Percentiles rank a stretch among this genome's conserved stretches.
These are phyloP conservation scores for Drosophila helvetica DNA, from an alignment of 2,888 invertebrate species.

Conservation along the genomic window DNA sequence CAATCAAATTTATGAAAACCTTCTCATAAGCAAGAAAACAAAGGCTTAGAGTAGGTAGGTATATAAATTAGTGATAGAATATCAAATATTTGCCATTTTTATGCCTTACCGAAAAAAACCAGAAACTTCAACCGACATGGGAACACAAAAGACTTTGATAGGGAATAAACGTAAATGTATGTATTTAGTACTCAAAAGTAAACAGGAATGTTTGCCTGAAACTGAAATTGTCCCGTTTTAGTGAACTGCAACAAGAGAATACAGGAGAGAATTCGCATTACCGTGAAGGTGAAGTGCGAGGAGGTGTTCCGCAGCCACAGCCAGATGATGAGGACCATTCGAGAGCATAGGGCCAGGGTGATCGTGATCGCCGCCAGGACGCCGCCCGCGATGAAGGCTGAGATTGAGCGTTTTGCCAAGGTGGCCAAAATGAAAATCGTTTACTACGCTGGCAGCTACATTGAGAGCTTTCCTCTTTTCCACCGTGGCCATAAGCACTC, in stretches of 20 bases:
- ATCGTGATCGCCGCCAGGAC: background rate
- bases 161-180: background rate
- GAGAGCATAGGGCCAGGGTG: background rate
- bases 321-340: background rate
- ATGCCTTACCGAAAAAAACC: background rate
- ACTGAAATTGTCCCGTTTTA: background rate
- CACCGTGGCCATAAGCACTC: background rate
- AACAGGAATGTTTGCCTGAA: too few species aligned
- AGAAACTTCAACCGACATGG: background rate
- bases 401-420: background rate
- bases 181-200: background rate
- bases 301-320: background rate
- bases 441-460: background rate
- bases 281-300: background rate
- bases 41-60: background rate
- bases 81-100: background rate
- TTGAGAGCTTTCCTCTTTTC: background rate
- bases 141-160: background rate
- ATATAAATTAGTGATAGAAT: background rate
- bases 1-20: too few species aligned
- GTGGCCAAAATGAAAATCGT: background rate
- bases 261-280: background rate
- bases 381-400: background rate
- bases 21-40: background rate
- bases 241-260: rapidly evolving